Percentiles rank a stretch among this genome's conserved stretches.
Conservation (phyloP, 2,797 vertebrate species). For the Aulostomus chinensis region DNA sequence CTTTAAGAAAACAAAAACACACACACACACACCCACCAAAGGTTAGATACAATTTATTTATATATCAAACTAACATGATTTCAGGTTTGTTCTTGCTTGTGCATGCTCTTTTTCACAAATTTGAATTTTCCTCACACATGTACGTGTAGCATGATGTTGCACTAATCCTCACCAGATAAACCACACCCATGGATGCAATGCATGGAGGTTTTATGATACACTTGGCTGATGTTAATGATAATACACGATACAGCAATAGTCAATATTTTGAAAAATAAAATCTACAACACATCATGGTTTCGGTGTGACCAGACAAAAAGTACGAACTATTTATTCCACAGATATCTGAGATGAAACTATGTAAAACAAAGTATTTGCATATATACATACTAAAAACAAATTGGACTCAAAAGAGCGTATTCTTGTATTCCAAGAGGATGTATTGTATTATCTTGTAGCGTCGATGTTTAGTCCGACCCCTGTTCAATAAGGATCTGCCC, state of each 20-base stretch:
- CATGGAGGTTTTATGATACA: conserved; percentile 53
- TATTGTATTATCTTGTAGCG: no score
- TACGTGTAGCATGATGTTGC: conserved; percentile 28
- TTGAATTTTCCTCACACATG: conserved; percentile 5
- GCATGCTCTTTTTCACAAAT: conserved; percentile 31
- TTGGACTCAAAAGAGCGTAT: no score
- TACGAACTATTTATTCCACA: no score
- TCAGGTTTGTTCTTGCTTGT: conserved; percentile 14
- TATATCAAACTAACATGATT: conserved; percentile 3
- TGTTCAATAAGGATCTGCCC: conserved; percentile 35
- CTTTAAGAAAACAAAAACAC: conserved; percentile 12
- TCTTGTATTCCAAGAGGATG: no score
- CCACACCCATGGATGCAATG: conserved; percentile 63
- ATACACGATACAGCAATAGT: no score
- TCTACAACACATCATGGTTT: no score
- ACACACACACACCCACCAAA: conserved; percentile 10
- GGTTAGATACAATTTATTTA: not conserved
- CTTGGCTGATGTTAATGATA: not conserved
- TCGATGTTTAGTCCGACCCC: no score
- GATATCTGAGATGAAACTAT: no score
- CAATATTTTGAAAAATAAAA: no score
- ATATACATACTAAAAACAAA: no score
- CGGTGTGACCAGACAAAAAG: no score
- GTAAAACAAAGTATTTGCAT: no score
- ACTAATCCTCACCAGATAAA: conserved; percentile 23